phyloP scores from a whole-genome alignment of 2,797 vertebrate species.

The Galaxias olidus region DNA sequence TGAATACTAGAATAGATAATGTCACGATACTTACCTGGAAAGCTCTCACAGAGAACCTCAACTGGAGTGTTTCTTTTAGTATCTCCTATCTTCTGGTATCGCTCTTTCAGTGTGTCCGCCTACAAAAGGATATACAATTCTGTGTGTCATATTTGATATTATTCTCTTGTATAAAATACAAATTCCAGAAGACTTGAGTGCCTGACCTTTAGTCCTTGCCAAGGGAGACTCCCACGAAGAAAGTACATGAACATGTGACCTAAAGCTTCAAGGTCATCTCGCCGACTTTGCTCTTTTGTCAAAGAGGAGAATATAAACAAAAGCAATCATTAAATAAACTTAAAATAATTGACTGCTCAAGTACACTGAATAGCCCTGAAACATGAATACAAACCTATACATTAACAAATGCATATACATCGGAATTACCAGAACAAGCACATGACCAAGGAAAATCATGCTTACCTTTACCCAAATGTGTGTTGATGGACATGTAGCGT shows the following conservation, averaged over 20 bases:
- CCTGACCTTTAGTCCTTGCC: slow-evolving; percentile 97
- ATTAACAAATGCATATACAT: neutral
- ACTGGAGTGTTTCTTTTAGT: slow-evolving; percentile 98
- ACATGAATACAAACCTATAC: neutral
- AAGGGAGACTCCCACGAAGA: slow-evolving; percentile 96
- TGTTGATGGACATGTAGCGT: slow-evolving; percentile 99
- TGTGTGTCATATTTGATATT: neutral
- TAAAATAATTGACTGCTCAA: neutral
- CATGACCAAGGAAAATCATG: neutral
- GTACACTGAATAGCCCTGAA: neutral
- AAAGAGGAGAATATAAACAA: slow-evolving; percentile 34
- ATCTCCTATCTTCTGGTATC: slow-evolving; percentile 99
- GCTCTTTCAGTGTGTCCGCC: slow-evolving; percentile 97
- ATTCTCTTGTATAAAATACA: neutral
- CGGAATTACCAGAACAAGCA: neutral
- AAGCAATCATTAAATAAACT: too few relatives aligned
- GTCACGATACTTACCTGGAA: slow-evolving; percentile 84
- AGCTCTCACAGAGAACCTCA: slow-evolving; percentile 98
- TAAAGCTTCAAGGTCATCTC: slow-evolving; percentile 97
- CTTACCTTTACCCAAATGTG: slow-evolving; percentile 97
- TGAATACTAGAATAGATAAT: neutral
- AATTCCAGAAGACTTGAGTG: neutral
- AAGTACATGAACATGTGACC: slow-evolving; percentile 99
- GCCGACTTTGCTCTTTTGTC: slow-evolving; percentile 92
- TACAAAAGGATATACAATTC: slow-evolving; percentile 54